phyloP scores from a whole-genome alignment of 1,140 invertebrate genomes.

The Galendromus occidentalis region DNA sequence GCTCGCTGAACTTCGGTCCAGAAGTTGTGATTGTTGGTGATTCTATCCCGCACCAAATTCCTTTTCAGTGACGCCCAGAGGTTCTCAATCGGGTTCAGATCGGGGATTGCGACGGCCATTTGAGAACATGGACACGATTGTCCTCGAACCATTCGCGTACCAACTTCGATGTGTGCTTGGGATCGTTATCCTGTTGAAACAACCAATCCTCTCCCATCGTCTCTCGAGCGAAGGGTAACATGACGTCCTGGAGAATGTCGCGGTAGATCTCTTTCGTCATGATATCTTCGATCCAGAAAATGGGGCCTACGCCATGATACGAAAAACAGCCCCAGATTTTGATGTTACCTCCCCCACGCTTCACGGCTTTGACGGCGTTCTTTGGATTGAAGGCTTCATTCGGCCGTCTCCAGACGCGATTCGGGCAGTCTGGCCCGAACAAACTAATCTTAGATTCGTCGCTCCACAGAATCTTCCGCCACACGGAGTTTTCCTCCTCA shows the following conservation, averaged over 20 bases:
- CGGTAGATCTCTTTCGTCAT: slow-evolving; percentile 2
- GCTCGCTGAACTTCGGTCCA: too few relatives aligned
- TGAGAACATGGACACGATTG: slow-evolving; percentile 14
- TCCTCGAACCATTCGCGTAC: slow-evolving; percentile 14
- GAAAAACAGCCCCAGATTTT: slow-evolving; percentile 15
- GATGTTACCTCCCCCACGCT: neutral
- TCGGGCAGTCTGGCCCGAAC: too few relatives aligned
- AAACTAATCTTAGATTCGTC: too few relatives aligned
- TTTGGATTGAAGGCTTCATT: too few relatives aligned
- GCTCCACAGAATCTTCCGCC: too few relatives aligned
- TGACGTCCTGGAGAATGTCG: neutral
- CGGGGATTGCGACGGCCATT: slow-evolving; percentile 18
- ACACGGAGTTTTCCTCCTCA: too few relatives aligned
- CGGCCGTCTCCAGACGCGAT: too few relatives aligned
- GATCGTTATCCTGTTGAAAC: slow-evolving; percentile 18
- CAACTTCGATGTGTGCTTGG: slow-evolving; percentile 15
- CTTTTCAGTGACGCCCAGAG: slow-evolving; percentile 16
- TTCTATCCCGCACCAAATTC: neutral
- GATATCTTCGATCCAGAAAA: slow-evolving; percentile 5
- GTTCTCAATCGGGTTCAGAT: slow-evolving; percentile 20
- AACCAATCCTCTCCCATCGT: neutral
- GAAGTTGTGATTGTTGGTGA: too few relatives aligned
- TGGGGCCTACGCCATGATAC: slow-evolving; percentile 9
- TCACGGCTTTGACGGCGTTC: neutral
- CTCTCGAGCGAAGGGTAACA: neutral